phyloP scores from a whole-genome alignment of 2,888 invertebrate species.

The Argyra leucocephala region DNA sequence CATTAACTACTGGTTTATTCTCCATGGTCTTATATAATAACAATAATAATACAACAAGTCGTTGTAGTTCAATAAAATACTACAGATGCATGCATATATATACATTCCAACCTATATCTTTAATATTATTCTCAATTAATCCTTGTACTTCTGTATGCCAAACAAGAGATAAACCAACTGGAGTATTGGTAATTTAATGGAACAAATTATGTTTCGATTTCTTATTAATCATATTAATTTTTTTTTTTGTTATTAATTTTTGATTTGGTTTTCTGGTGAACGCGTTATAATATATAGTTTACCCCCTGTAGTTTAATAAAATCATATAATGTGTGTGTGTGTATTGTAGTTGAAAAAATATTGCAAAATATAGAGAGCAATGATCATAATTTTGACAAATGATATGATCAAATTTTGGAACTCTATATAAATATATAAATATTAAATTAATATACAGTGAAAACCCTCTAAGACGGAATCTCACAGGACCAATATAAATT shows the following conservation, averaged over 20 bases:
- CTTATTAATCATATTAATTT: neutral
- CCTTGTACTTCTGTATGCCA: neutral
- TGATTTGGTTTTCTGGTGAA: neutral
- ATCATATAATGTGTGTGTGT: neutral
- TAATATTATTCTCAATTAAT: slow-evolving; percentile 1
- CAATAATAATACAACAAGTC: neutral
- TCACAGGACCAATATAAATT: too few species aligned
- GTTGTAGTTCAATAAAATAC: too few species aligned
- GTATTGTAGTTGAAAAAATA: neutral
- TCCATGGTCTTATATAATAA: slow-evolving; percentile 1
- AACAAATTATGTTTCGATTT: neutral
- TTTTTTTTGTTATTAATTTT: neutral
- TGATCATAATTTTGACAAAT: too few species aligned
- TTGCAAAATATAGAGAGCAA: neutral
- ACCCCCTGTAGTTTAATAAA: neutral
- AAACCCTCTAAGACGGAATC: too few species aligned
- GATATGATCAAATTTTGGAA: too few species aligned
- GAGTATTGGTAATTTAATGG: slow-evolving; percentile 1
- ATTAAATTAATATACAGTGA: too few species aligned
- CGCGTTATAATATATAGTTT: neutral
- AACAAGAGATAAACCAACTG: neutral
- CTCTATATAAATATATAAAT: too few species aligned
- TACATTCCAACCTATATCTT: neutral
- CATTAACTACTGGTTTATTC: slow-evolving; percentile 1
- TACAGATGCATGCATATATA: neutral